Conservation (phyloP, 2,888 invertebrate species). For the Diarsia rubi region DNA sequence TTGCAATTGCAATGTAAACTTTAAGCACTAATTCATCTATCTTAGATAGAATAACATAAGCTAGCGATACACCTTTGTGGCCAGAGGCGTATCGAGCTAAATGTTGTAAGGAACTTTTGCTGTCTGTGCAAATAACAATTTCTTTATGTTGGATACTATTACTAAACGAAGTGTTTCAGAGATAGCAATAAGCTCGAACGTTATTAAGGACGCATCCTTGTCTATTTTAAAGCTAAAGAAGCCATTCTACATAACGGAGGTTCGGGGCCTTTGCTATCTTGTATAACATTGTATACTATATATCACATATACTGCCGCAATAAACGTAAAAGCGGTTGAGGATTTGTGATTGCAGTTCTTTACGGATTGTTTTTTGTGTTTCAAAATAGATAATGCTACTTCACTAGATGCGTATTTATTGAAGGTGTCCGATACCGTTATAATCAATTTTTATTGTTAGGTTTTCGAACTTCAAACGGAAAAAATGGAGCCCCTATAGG, state of each 20-base stretch:
- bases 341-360: too few species aligned
- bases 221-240: not conserved
- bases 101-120: slow-evolving; percentile 5
- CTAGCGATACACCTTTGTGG: not conserved
- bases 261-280: not conserved
- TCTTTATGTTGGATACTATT: not conserved
- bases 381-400: too few species aligned
- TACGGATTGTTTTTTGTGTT: too few species aligned
- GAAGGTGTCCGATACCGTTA: too few species aligned
- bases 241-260: not conserved
- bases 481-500: too few species aligned
- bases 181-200: not conserved
- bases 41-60: not conserved
- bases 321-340: too few species aligned
- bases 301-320: too few species aligned
- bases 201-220: not conserved
- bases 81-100: slow-evolving; percentile 22
- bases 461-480: too few species aligned
- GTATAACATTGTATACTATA: not conserved
- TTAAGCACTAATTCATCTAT: not conserved
- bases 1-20: not conserved
- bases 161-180: not conserved
- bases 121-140: slow-evolving; percentile 8
- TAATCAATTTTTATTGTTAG: too few species aligned
- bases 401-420: too few species aligned